phyloP scores from a whole-genome alignment of 2,113 vertebrate species.

The Alectura lathami region DNA sequence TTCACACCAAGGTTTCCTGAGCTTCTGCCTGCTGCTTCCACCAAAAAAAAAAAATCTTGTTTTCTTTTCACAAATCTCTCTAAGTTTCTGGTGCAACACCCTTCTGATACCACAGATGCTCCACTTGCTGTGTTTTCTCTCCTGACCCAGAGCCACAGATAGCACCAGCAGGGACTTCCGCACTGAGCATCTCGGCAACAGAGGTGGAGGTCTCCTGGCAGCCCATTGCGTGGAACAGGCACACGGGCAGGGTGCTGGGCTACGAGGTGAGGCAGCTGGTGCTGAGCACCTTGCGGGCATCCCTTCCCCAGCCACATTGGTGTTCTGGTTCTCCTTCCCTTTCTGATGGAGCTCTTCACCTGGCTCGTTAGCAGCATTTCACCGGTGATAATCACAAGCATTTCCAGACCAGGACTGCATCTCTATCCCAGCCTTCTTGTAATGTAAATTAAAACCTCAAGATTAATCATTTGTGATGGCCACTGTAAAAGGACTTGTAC shows the following conservation, averaged over 20 bases:
- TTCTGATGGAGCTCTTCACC: neutral
- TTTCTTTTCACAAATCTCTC: neutral
- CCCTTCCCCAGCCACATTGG: neutral
- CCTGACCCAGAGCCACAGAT: slow-evolving; percentile 79
- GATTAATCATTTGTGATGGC: neutral
- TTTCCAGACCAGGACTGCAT: neutral
- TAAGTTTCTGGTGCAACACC: neutral
- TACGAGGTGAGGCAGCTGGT: slow-evolving; percentile 81
- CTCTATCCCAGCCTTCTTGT: neutral
- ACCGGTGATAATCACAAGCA: neutral
- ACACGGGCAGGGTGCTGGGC: slow-evolving; percentile 82
- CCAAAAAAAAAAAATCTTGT: neutral
- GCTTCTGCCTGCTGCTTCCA: neutral
- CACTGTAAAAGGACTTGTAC: neutral
- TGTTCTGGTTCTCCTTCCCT: neutral
- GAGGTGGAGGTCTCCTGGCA: slow-evolving; percentile 88
- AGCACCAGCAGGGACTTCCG: slow-evolving; percentile 76
- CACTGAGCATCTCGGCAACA: slow-evolving; percentile 79
- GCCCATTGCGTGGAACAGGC: slow-evolving; percentile 76
- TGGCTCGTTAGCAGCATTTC: neutral
- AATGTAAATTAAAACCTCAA: neutral
- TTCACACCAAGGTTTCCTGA: neutral
- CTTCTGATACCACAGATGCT: neutral
- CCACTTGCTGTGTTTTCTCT: neutral
- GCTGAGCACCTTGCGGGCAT: neutral